Conservation (phyloP, 2,113 vertebrate genomes). For the Mus pahari region DNA sequence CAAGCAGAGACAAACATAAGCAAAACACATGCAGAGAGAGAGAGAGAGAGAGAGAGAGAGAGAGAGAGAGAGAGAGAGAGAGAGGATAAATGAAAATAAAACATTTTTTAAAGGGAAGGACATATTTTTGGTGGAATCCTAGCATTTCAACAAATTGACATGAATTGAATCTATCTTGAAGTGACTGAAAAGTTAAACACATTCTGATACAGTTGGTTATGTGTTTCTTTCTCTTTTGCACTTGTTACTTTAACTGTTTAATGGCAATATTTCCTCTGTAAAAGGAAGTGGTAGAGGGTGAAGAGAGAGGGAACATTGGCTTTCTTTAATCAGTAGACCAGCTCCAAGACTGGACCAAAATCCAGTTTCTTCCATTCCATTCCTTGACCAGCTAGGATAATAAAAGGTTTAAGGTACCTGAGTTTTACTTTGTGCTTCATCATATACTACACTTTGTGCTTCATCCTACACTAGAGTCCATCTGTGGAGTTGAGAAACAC, state of each 20-base stretch:
- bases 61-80: no score
- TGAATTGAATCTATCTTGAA: background rate
- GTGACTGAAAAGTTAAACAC: background rate
- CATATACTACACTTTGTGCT: background rate
- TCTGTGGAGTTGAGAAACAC: background rate
- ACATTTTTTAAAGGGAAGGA: background rate
- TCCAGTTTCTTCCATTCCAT: background rate
- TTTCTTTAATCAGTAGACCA: background rate
- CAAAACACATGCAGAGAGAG: background rate
- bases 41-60: no score
- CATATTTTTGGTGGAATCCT: background rate
- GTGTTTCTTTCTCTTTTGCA: background rate
- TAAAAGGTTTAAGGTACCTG: background rate
- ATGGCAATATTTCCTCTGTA: background rate
- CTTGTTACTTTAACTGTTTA: background rate
- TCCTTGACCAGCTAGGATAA: background rate
- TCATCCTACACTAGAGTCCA: background rate
- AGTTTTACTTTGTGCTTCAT: conserved; percentile 23
- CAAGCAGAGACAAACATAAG: background rate
- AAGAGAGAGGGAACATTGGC: background rate
- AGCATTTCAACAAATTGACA: background rate
- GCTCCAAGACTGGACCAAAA: background rate
- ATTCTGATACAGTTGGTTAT: background rate
- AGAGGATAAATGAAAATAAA: background rate
- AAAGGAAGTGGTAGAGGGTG: background rate